Conservation (phyloP, 2,888 invertebrate genomes). For the Micoletzkya japonica region DNA sequence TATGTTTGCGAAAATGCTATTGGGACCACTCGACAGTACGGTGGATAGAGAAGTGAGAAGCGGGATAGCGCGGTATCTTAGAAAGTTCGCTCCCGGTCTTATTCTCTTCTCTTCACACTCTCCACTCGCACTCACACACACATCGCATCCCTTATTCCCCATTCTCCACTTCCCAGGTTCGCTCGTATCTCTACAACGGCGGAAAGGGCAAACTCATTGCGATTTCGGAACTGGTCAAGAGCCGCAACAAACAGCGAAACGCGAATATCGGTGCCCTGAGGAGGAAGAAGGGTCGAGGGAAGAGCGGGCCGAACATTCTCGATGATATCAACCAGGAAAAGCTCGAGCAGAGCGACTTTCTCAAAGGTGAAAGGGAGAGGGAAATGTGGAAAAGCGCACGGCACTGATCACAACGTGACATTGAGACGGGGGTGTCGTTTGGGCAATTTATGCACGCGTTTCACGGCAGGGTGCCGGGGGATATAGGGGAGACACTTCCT, state of each 20-base stretch:
- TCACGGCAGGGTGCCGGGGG: background rate
- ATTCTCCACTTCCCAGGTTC: conserved; percentile 69
- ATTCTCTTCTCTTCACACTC: no score
- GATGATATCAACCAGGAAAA: conserved; percentile 59
- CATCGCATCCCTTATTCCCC: background rate
- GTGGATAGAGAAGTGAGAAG: no score
- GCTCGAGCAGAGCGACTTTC: conserved; percentile 48
- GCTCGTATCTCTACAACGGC: conserved; percentile 88
- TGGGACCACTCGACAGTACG: no score
- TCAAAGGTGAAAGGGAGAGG: conserved; percentile 43
- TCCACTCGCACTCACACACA: background rate
- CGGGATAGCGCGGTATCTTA: no score
- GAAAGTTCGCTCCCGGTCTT: no score
- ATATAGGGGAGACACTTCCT: background rate
- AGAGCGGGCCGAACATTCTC: conserved; percentile 62
- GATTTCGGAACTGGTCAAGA: conserved; percentile 82
- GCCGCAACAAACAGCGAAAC: conserved; percentile 78
- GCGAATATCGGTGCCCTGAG: conserved; percentile 44
- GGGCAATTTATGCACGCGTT: background rate
- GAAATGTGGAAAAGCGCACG: background rate
- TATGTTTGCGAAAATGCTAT: no score
- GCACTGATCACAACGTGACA: background rate
- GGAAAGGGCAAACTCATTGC: conserved; percentile 88
- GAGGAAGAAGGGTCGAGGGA: conserved; percentile 53
- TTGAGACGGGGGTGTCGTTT: background rate